Percentiles rank a stretch among this genome's conserved stretches.
These are phyloP conservation scores for Deilephila porcellus DNA, from an alignment of 2,888 invertebrate genomes.

Conservation along the genomic window DNA sequence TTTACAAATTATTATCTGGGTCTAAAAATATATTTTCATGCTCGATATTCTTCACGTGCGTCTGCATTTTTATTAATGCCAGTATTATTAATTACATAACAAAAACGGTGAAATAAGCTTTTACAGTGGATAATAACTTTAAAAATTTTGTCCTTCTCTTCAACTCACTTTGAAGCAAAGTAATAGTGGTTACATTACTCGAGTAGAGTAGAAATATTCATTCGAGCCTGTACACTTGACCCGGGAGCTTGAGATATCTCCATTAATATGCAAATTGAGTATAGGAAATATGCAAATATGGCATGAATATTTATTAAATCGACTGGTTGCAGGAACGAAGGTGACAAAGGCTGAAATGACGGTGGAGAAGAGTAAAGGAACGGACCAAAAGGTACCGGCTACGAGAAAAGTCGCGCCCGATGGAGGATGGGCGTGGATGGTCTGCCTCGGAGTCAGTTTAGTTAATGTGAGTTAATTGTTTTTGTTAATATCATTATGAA, in stretches of 20 bases:
- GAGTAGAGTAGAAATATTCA: not conserved
- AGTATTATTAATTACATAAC: no score
- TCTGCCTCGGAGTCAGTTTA: constrained; percentile 92
- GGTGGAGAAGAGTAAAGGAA: constrained; percentile 79
- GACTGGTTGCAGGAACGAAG: constrained; percentile 64
- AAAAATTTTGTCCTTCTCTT: not conserved
- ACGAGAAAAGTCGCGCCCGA: constrained; percentile 91
- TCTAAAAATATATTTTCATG: no score
- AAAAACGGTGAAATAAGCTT: no score
- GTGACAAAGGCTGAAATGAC: constrained; percentile 82
- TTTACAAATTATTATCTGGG: no score
- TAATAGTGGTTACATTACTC: not conserved
- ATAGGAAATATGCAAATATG: constrained; percentile 18
- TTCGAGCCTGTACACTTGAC: not conserved
- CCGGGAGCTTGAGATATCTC: constrained; percentile 19
- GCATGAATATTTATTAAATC: constrained; percentile 28
- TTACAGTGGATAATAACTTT: no score
- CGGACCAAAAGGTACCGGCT: constrained; percentile 66
- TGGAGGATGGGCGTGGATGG: constrained; percentile 96
- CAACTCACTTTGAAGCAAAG: not conserved
- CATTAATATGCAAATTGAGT: constrained; percentile 15
- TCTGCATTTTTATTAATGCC: no score
- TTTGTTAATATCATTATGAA: not conserved
- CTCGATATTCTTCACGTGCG: no score
- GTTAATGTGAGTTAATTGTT: constrained; percentile 89